Conservation (phyloP, 2,797 vertebrate species). For the Myiotriccus ornatus region DNA sequence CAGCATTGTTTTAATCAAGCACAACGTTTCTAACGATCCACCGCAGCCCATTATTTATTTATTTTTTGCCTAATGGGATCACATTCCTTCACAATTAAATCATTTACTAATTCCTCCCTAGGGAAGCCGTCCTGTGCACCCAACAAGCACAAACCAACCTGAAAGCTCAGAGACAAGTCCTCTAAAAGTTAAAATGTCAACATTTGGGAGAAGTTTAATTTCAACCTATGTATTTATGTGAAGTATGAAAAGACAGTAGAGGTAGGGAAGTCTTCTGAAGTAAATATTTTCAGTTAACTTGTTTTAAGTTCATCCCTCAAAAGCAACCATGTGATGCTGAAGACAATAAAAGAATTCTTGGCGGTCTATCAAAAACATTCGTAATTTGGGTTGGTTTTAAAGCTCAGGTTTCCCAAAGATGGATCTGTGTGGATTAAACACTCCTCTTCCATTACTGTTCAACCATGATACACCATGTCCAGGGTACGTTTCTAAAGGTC, state of each 20-base stretch:
- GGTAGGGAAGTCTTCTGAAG: background rate
- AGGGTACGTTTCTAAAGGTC: background rate
- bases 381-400: background rate
- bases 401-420: background rate
- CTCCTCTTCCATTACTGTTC: background rate
- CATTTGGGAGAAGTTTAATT: background rate
- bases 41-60: background rate
- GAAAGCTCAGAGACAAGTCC: background rate
- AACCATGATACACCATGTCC: background rate
- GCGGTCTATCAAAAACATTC: background rate
- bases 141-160: constrained; percentile 14
- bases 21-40: background rate
- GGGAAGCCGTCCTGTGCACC: background rate
- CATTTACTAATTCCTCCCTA: constrained; percentile 1
- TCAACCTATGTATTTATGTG: fast-evolving
- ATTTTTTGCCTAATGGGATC: constrained; percentile 35
- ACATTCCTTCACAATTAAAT: constrained; percentile 65
- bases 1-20: background rate
- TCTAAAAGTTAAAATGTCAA: background rate
- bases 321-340: background rate
- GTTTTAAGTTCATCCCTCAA: constrained; percentile 4
- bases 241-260: background rate
- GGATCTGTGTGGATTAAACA: background rate
- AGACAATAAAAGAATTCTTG: constrained; percentile 19
- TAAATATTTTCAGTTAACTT: constrained; percentile 19